phyloP scores from a whole-genome alignment of 2,797 vertebrate genomes.

The Mycteria americana region DNA sequence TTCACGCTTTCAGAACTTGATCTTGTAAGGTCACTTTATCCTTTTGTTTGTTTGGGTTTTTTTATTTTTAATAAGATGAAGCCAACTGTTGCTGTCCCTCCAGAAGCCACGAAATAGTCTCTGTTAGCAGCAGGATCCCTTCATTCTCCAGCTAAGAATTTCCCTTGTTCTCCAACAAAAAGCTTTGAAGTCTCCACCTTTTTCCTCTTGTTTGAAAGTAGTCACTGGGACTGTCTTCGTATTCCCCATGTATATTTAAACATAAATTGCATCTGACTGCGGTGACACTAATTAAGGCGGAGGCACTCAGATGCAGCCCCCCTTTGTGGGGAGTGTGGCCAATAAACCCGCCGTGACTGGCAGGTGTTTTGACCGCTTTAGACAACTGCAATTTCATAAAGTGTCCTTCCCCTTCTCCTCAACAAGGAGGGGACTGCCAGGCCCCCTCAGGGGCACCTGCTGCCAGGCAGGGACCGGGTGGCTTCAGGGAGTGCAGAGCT shows the following conservation, averaged over 20 bases:
- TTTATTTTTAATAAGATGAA: neutral
- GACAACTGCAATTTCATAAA: slow-evolving; percentile 61
- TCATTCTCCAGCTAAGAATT: neutral
- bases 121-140: neutral
- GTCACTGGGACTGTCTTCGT: slow-evolving; percentile 56
- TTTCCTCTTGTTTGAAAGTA: slow-evolving; percentile 51
- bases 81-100: neutral
- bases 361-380: slow-evolving; percentile 51
- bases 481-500: neutral
- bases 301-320: slow-evolving; percentile 66
- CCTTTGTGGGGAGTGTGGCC: slow-evolving; percentile 39
- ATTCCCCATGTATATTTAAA: slow-evolving; percentile 65
- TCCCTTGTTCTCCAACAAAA: neutral
- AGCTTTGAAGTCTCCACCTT: slow-evolving; percentile 41
- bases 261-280: slow-evolving; percentile 75
- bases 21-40: neutral
- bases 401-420: slow-evolving; percentile 10
- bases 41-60: neutral
- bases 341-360: slow-evolving; percentile 67
- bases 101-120: neutral
- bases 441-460: neutral
- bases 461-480: neutral
- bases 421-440: neutral
- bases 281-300: slow-evolving; percentile 67
- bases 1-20: neutral